Conservation (phyloP, 2,113 vertebrate genomes). For the Rhea americana region DNA sequence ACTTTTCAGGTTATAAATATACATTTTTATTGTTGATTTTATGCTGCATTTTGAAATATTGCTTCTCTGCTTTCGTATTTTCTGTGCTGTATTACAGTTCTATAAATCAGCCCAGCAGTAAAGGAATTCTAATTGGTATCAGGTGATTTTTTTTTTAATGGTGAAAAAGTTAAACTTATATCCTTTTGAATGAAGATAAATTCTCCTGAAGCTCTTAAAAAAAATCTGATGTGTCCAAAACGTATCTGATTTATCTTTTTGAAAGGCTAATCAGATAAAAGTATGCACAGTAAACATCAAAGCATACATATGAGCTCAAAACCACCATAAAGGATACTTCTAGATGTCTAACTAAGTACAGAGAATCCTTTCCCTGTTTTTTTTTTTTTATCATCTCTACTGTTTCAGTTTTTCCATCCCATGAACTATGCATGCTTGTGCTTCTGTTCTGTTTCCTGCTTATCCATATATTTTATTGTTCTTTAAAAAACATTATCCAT, state of each 20-base stretch:
- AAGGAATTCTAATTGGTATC: constrained; percentile 86
- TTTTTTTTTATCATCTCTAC: background rate
- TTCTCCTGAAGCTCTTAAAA: constrained; percentile 49
- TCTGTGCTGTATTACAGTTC: constrained; percentile 82
- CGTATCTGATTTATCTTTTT: constrained; percentile 66
- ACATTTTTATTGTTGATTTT: constrained; percentile 89
- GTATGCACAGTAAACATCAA: constrained; percentile 47
- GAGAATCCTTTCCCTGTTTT: background rate
- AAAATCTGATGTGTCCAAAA: constrained; percentile 50
- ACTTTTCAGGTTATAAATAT: constrained; percentile 88
- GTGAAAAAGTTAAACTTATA: constrained; percentile 68
- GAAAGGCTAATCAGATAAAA: constrained; percentile 65
- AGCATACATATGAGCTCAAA: constrained; percentile 14
- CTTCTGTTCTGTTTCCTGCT: background rate
- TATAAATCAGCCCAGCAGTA: constrained; percentile 81
- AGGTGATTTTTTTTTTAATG: constrained; percentile 77
- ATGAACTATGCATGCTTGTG: background rate
- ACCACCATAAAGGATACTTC: constrained; percentile 6
- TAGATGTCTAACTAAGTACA: background rate
- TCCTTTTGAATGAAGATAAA: constrained; percentile 66
- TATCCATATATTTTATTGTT: background rate
- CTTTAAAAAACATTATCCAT: background rate
- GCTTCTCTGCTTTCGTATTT: constrained; percentile 88
- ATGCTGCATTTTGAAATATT: constrained; percentile 86
- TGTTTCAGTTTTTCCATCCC: constrained; percentile 6